phyloP scores from a whole-genome alignment of 2,113 vertebrate species.

The Fukomys damarensis region DNA sequence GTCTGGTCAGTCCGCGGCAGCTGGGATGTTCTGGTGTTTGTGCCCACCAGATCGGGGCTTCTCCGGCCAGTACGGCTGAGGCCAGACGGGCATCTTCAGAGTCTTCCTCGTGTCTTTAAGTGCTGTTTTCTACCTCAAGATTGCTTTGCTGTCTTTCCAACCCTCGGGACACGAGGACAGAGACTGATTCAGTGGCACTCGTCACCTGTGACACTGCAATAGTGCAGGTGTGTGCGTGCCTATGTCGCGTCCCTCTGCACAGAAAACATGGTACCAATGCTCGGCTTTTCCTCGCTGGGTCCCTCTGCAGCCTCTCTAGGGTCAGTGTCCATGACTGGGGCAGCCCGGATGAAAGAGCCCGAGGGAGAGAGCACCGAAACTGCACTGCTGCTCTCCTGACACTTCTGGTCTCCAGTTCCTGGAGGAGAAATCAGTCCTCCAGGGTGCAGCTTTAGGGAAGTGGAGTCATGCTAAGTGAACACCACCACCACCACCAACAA shows the following conservation, averaged over 20 bases:
- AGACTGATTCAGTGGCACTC: background rate
- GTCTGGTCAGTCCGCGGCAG: background rate
- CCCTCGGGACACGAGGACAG: no score
- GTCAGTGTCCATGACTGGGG: background rate
- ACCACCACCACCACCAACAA: no score
- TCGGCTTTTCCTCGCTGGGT: background rate
- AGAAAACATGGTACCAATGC: background rate
- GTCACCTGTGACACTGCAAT: rapidly evolving
- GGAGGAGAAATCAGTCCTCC: background rate
- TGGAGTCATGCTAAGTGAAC: no score
- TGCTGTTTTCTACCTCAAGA: background rate
- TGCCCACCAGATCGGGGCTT: background rate
- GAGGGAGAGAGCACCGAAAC: background rate
- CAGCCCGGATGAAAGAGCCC: background rate
- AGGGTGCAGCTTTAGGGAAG: background rate
- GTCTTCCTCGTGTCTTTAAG: background rate
- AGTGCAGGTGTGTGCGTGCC: rapidly evolving
- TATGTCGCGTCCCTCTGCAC: no score
- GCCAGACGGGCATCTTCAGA: background rate
- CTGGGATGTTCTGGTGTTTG: background rate
- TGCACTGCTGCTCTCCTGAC: background rate
- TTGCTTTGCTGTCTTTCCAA: background rate
- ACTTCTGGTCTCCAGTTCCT: no score
- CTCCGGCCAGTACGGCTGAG: background rate
- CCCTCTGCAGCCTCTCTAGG: no score